These are phyloP conservation scores for Cataglyphis hispanica DNA, from an alignment of 1,140 invertebrate species.

Conservation along the genomic window DNA sequence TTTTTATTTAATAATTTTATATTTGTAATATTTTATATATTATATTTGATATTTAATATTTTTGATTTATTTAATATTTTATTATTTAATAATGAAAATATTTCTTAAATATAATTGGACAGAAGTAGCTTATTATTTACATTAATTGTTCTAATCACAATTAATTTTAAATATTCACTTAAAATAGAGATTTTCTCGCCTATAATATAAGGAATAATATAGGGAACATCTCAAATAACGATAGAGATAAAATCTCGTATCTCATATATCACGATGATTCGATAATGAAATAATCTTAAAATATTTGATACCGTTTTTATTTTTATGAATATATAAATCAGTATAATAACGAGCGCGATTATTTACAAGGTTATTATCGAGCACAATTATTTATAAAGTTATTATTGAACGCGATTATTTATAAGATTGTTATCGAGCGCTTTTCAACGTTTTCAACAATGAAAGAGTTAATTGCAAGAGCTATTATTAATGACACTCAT, in stretches of 20 bases:
- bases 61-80: background rate
- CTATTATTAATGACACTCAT: slow-evolving; percentile 13
- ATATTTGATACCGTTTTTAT: background rate
- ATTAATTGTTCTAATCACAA: background rate
- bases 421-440: no score
- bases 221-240: background rate
- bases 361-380: no score
- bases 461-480: background rate
- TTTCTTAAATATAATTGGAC: slow-evolving; percentile 15
- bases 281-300: background rate
- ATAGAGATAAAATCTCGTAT: background rate
- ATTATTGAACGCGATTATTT: no score
- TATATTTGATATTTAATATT: no score
- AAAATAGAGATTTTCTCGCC: background rate
- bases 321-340: background rate
- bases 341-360: background rate
- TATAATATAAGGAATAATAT: background rate
- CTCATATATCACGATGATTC: background rate
- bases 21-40: no score
- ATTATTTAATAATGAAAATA: background rate
- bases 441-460: background rate
- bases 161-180: background rate
- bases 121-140: background rate
- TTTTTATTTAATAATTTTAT: no score
- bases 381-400: no score